phyloP scores from a whole-genome alignment of 2,113 vertebrate species.

The Nicator chloris region DNA sequence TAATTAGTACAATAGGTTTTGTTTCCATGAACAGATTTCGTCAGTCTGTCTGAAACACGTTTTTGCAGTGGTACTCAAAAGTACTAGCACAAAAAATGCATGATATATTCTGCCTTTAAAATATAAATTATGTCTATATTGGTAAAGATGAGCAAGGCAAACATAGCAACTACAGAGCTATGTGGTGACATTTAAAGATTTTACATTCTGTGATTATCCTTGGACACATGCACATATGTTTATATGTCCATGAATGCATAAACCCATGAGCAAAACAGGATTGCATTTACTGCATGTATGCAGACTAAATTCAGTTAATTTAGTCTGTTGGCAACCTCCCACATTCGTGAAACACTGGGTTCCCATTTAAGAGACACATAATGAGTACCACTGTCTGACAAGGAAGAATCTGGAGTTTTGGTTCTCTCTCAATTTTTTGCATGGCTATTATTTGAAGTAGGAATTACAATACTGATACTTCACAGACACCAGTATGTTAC shows the following conservation, averaged over 20 bases:
- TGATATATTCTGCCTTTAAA: background rate
- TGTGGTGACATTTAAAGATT: background rate
- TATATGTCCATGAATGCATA: background rate
- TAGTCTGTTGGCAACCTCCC: background rate
- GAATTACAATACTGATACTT: background rate
- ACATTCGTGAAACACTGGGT: background rate
- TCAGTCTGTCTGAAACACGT: background rate
- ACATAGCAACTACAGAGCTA: background rate
- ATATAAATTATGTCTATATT: background rate
- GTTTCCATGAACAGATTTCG: background rate
- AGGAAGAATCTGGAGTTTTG: background rate
- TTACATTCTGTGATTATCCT: background rate
- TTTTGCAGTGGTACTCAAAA: constrained; percentile 23
- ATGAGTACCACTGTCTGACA: constrained; percentile 37
- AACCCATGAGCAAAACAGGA: background rate
- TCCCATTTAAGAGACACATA: background rate
- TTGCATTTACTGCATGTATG: background rate
- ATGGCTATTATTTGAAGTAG: background rate
- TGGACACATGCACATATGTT: background rate
- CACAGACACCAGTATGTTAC: background rate
- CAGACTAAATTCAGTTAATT: background rate
- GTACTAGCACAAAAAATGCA: background rate
- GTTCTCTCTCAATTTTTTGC: background rate
- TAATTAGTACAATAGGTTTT: background rate
- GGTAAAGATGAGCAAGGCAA: background rate